Conservation (phyloP, 2,113 vertebrate genomes). For the Rhynchomys soricoides region DNA sequence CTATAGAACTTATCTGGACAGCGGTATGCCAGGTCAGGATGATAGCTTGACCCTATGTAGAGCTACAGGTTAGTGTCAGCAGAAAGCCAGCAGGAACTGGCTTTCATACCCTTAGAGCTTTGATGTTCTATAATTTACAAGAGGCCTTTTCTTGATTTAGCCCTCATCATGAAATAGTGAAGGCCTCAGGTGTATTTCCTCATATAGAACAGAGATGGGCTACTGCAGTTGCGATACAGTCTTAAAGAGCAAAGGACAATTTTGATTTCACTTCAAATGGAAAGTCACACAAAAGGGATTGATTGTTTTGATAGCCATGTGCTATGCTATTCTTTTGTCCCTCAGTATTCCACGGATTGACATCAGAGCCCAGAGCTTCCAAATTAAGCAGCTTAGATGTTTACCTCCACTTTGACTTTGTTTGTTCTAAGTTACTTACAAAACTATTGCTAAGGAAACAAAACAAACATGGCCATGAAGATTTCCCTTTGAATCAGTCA, state of each 20-base stretch:
- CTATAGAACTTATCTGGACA: not conserved
- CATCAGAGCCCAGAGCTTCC: not conserved
- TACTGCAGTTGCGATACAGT: not conserved
- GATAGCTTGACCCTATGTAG: not conserved
- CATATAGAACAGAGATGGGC: not conserved
- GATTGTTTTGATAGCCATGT: not conserved
- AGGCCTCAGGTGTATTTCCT: not conserved
- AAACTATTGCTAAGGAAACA: conserved; percentile 42
- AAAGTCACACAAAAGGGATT: not conserved
- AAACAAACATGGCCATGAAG: not conserved
- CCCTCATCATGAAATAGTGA: not conserved
- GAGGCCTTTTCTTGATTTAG: not conserved
- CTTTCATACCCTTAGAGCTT: not conserved
- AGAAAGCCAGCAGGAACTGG: not conserved
- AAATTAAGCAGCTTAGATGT: conserved; percentile 19
- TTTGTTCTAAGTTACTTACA: not conserved
- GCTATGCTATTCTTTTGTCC: not conserved
- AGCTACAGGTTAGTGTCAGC: not conserved
- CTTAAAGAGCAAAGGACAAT: not conserved
- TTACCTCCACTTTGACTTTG: not conserved
- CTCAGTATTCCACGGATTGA: not conserved
- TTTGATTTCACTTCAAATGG: conserved; percentile 38
- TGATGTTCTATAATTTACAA: not conserved
- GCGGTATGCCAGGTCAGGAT: not conserved
- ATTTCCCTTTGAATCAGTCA: conserved; percentile 25